Evolutionary conservation across 2,113 vertebrate genomes (phyloP).

Genomic region (Rhinolophus ferrumequinum): DNA sequence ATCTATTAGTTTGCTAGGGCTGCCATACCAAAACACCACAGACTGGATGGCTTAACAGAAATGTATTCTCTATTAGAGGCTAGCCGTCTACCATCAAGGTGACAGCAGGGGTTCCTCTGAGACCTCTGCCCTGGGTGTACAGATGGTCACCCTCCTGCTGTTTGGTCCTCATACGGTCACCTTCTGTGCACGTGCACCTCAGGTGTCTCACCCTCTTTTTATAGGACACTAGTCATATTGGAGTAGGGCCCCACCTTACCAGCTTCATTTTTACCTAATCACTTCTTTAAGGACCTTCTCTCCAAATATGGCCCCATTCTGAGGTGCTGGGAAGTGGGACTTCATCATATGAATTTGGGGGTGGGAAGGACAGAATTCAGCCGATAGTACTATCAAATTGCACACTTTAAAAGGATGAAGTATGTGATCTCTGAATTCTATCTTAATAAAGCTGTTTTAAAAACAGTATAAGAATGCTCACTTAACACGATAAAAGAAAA

Average conservation of each 20-base stretch:
- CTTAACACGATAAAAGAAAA: neutral
- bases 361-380: neutral
- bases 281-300: neutral
- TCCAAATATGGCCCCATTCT: neutral
- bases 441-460: neutral
- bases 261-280: neutral
- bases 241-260: neutral
- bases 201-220: neutral
- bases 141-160: neutral
- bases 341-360: neutral
- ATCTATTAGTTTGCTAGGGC: neutral
- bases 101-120: neutral
- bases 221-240: neutral
- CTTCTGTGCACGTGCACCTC: neutral
- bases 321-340: neutral
- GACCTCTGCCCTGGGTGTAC: neutral
- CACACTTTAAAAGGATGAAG: neutral
- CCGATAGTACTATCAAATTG: neutral
- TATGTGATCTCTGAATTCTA: neutral
- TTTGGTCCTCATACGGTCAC: neutral
- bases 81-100: neutral
- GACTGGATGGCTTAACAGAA: neutral
- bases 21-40: neutral
- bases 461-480: neutral
- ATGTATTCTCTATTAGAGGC: neutral